Evolutionary conservation across 2,888 invertebrate species (phyloP).

Genomic region (Ophraella communa): DNA sequence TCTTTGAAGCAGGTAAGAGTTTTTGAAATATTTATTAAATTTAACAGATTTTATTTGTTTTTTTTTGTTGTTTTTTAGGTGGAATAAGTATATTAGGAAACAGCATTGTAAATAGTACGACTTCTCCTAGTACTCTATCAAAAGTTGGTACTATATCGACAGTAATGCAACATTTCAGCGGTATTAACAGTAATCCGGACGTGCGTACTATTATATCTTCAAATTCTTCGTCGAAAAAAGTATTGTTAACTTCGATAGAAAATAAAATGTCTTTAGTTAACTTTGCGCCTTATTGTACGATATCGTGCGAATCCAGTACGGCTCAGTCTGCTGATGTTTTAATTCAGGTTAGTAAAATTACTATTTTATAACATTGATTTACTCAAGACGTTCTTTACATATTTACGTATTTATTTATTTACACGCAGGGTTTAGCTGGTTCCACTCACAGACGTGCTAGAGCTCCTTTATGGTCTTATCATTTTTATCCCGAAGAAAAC

Average conservation of each 20-base stretch:
- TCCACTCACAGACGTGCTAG: slow-evolving; percentile 85
- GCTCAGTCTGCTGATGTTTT: slow-evolving; percentile 90
- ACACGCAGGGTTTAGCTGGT: slow-evolving; percentile 51
- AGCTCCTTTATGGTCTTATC: slow-evolving; percentile 94
- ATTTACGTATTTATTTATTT: slow-evolving; percentile 7
- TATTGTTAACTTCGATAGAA: slow-evolving; percentile 65
- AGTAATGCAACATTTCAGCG: slow-evolving; percentile 70
- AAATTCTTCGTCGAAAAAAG: slow-evolving; percentile 53
- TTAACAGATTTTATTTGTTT: neutral
- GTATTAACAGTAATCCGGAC: slow-evolving; percentile 52
- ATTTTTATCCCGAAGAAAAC: slow-evolving; percentile 90
- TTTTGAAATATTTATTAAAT: neutral
- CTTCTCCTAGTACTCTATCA: slow-evolving; percentile 69
- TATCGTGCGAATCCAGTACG: slow-evolving; percentile 62
- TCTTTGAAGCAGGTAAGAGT: slow-evolving; percentile 69
- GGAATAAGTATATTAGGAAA: slow-evolving; percentile 78
- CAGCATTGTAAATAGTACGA: slow-evolving; percentile 78
- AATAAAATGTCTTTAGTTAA: slow-evolving; percentile 80
- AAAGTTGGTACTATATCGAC: slow-evolving; percentile 62
- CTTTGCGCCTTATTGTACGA: slow-evolving; percentile 85
- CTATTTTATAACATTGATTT: neutral
- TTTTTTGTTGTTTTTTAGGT: slow-evolving; percentile 51
- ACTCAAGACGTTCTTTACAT: slow-evolving; percentile 45
- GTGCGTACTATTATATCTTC: slow-evolving; percentile 29
- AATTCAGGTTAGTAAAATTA: slow-evolving; percentile 68